These are phyloP conservation scores for Agrilus planipennis DNA, from an alignment of 1,140 invertebrate genomes.

Conservation along the genomic window DNA sequence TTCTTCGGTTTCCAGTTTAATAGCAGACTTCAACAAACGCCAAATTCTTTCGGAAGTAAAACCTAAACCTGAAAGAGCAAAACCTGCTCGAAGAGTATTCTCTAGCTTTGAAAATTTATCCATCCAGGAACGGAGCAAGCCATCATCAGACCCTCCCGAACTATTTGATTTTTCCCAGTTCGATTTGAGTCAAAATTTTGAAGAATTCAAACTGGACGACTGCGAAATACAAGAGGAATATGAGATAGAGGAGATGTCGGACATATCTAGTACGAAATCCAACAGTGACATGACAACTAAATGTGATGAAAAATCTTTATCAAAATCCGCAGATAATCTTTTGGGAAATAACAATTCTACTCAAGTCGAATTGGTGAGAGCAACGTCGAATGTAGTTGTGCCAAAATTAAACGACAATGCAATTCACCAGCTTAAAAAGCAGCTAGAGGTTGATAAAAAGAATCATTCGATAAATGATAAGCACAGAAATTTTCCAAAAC, in stretches of 20 bases:
- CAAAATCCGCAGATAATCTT: constrained; percentile 4
- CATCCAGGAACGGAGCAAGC: constrained; percentile 32
- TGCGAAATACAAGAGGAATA: constrained; percentile 46
- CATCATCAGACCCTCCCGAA: constrained; percentile 21
- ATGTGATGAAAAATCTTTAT: constrained; percentile 1
- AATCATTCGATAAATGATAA: constrained; percentile 9
- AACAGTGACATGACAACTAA: constrained; percentile 4
- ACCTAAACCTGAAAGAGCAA: constrained; percentile 18
- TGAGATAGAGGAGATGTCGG: constrained; percentile 10
- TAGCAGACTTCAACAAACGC: constrained; percentile 44
- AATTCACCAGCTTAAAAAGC: constrained; percentile 25
- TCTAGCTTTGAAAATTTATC: constrained; percentile 30
- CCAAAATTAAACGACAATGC: constrained; percentile 22
- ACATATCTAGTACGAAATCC: constrained; percentile 1
- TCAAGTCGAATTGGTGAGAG: constrained; percentile 20
- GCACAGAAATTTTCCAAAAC: constrained; percentile 5
- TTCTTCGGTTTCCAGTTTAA: constrained; percentile 44
- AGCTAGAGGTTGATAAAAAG: constrained; percentile 20
- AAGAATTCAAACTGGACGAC: constrained; percentile 68
- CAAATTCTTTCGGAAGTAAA: constrained; percentile 28
- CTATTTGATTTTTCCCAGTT: constrained; percentile 39
- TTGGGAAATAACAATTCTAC: constrained; percentile 8
- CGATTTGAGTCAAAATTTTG: constrained; percentile 62
- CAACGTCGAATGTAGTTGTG: constrained; percentile 15
- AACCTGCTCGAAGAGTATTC: constrained; percentile 22